Evolutionary conservation across 2,113 vertebrate species (phyloP), one percentile per base, ranked within the genome.

Genomic region (Anser cygnoides): DNA sequence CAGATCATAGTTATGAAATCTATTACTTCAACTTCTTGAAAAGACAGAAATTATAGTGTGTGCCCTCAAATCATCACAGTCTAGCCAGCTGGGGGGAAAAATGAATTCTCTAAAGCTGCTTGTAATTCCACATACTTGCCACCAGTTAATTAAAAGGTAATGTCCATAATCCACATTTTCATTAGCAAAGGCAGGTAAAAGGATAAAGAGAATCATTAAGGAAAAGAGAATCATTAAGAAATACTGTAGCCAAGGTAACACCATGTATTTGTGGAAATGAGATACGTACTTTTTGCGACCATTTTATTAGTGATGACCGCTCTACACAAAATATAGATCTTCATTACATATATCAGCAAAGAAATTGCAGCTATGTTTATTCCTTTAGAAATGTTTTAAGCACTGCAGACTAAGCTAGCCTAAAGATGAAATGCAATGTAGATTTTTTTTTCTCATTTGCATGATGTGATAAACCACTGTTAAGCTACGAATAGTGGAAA

Each of bases 111-210:
- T 67, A 66, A 63, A 78, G 37, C 59, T 44, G 29, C 35, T 87
- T 50, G 58, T 57, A 61, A 49, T 89, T 89, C 37, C 52, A 84
- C 22, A 35, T 91, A 87, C 84, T 93, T 93, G 43, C 65, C 57
- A 77, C 31, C 75, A 78, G 37, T 83, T 85, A 94, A 94, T 92
- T 77, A 88, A 94, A 87, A 80, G 22, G 29, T 68, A 80, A 84
- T 55, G 49, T 67, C 55, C 0, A 0, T 71, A 93, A 92, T 65
- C 57, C 29, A 23, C 75, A 28, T 79, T 92, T 93, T 50, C 33
- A 37, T 77, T 78, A 67, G 57, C 57, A 75, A 88, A 90, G 41
- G 10, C 11, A 87, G 57, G 66, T 74, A 83, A 90, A 88, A 80
- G 26, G 75, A 80, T 74, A 92, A 83, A 76, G 58, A 63, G 59